phyloP scores from a whole-genome alignment of 2,113 vertebrate genomes.

The Boulengerochromis microlepis region DNA sequence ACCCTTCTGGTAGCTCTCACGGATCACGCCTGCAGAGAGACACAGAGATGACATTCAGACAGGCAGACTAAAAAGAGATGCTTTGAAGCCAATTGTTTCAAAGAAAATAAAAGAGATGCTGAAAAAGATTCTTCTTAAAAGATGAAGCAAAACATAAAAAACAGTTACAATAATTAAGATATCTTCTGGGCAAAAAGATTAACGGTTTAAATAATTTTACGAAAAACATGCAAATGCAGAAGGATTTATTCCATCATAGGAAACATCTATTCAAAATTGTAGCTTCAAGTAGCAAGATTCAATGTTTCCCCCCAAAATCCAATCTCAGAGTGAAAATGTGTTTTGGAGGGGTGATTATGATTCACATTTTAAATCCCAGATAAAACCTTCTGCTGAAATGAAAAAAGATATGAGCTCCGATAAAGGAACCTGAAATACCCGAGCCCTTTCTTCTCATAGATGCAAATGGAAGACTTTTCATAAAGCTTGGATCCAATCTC shows the following conservation, averaged over 20 bases:
- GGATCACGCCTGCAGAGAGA: conserved; percentile 87
- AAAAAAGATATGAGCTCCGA: conserved; percentile 53
- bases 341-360: conserved; percentile 54
- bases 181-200: conserved; percentile 30
- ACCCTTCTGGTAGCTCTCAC: conserved; percentile 94
- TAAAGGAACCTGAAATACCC: conserved; percentile 47
- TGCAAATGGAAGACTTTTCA: conserved; percentile 62
- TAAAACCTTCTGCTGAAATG: conserved; percentile 57
- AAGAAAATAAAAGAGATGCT: neutral
- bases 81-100: neutral
- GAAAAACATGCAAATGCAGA: conserved; percentile 39
- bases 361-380: conserved; percentile 60
- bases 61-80: neutral
- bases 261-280: conserved; percentile 30
- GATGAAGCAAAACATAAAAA: neutral
- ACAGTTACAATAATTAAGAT: conserved; percentile 15
- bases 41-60: conserved; percentile 35
- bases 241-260: conserved; percentile 17
- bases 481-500: conserved; percentile 56
- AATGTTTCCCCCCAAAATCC: conserved; percentile 32
- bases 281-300: conserved; percentile 36
- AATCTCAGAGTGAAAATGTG: conserved; percentile 41
- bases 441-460: conserved; percentile 29
- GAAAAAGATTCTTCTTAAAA: neutral
- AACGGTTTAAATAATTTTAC: conserved; percentile 24